Evolutionary conservation across 1,140 invertebrate species (phyloP).

Genomic region (Drosophila ironensis): DNA sequence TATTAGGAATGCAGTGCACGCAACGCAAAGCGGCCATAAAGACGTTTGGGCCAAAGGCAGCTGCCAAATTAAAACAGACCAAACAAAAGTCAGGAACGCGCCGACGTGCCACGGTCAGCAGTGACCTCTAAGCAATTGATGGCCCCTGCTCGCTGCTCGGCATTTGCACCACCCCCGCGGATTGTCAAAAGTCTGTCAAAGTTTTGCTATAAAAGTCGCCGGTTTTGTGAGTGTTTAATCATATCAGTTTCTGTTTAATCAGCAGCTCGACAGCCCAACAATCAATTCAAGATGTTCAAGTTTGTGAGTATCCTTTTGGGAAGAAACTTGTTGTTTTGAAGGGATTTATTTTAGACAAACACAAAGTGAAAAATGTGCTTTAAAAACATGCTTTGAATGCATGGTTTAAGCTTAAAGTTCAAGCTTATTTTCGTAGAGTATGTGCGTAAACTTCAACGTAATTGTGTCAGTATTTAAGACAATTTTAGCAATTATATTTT

Average conservation of each 20-base stretch:
- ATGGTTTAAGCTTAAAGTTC: too few species aligned
- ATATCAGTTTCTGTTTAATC: constrained; percentile 66
- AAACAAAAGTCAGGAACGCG: constrained; percentile 6
- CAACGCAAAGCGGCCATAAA: constrained; percentile 59
- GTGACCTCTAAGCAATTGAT: constrained; percentile 3
- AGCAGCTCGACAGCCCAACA: constrained; percentile 39
- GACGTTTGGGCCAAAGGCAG: constrained; percentile 55
- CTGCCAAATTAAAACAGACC: constrained; percentile 53
- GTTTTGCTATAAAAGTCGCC: constrained; percentile 57
- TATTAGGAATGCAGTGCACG: constrained; percentile 65
- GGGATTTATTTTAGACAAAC: too few species aligned
- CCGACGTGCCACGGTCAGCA: constrained; percentile 63
- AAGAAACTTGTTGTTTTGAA: too few species aligned
- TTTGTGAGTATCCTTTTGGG: constrained; percentile 68
- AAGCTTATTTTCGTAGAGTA: too few species aligned
- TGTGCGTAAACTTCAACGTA: too few species aligned
- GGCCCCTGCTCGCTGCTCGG: neutral
- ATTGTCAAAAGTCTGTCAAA: constrained; percentile 1
- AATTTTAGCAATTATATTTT: too few species aligned
- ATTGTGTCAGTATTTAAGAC: too few species aligned
- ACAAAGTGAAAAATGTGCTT: too few species aligned
- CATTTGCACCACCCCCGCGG: constrained; percentile 10
- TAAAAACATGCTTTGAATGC: too few species aligned
- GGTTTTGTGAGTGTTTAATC: constrained; percentile 37
- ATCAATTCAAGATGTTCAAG: constrained; percentile 74